Evolutionary conservation across 2,888 invertebrate species (phyloP).

Genomic region (Torymus tubicola): DNA sequence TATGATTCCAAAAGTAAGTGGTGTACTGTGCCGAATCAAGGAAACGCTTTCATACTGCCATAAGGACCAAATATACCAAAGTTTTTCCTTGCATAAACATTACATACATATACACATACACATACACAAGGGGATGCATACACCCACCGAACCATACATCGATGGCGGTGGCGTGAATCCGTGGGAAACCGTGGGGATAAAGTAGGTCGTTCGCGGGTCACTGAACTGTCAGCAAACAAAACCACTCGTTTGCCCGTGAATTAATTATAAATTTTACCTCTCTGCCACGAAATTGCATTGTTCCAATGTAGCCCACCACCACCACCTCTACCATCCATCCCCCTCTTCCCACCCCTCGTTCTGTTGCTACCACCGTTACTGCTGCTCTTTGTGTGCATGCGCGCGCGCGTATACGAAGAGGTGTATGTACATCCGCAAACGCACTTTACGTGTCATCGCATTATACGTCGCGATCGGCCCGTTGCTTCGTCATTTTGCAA

Average conservation of each 20-base stretch:
- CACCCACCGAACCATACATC: not conserved
- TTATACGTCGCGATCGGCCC: not conserved
- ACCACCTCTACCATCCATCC: no score
- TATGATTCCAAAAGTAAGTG: no score
- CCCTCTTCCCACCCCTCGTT: no score
- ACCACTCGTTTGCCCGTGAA: slow-evolving; percentile 54
- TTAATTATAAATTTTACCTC: slow-evolving; percentile 63
- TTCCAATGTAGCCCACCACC: not conserved
- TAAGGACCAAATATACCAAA: no score
- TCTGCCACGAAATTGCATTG: slow-evolving; percentile 33
- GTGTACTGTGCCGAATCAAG: no score
- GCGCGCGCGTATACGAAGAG: no score
- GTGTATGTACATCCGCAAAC: not conserved
- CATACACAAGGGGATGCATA: no score
- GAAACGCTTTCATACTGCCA: no score
- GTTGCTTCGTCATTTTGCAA: not conserved
- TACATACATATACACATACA: no score
- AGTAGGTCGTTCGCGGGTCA: slow-evolving; percentile 71
- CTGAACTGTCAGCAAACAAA: slow-evolving; percentile 66
- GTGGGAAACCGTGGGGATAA: slow-evolving; percentile 58
- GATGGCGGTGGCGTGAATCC: not conserved
- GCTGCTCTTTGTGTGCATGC: no score
- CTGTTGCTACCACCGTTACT: no score
- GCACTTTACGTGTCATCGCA: slow-evolving; percentile 1
- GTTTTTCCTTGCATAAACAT: no score